These are phyloP conservation scores for Rhynchonycteris naso DNA, from an alignment of 2,797 vertebrate genomes.

Conservation along the genomic window DNA sequence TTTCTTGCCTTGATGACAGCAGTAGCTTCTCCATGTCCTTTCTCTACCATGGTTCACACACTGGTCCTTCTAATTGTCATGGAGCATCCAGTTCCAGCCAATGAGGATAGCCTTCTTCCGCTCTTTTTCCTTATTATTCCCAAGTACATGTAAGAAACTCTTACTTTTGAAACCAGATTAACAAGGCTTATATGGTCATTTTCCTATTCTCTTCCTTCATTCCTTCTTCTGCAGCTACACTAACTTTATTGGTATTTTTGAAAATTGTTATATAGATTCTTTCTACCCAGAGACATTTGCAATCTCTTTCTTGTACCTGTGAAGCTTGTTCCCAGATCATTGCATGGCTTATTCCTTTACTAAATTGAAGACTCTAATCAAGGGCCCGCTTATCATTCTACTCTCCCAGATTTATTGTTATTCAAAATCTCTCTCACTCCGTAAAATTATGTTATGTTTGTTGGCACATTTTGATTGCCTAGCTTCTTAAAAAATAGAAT, in stretches of 20 bases:
- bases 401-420: background rate
- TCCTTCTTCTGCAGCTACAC: background rate
- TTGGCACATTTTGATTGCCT: background rate
- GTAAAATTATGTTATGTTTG: background rate
- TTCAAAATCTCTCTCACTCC: background rate
- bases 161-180: background rate
- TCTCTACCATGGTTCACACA: background rate
- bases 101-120: background rate
- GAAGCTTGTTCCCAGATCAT: background rate
- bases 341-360: background rate
- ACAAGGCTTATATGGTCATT: background rate
- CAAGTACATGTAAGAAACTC: background rate
- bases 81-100: background rate
- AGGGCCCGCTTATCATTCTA: background rate
- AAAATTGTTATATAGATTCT: background rate
- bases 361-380: background rate
- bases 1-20: background rate
- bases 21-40: background rate
- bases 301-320: background rate
- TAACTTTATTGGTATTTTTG: background rate
- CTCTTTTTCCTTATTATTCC: background rate
- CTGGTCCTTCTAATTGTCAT: background rate
- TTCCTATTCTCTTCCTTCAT: background rate
- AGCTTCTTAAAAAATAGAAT: background rate
- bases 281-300: background rate